Evolutionary conservation across 2,113 vertebrate genomes (phyloP).

Genomic region (Casuarius casuarius): DNA sequence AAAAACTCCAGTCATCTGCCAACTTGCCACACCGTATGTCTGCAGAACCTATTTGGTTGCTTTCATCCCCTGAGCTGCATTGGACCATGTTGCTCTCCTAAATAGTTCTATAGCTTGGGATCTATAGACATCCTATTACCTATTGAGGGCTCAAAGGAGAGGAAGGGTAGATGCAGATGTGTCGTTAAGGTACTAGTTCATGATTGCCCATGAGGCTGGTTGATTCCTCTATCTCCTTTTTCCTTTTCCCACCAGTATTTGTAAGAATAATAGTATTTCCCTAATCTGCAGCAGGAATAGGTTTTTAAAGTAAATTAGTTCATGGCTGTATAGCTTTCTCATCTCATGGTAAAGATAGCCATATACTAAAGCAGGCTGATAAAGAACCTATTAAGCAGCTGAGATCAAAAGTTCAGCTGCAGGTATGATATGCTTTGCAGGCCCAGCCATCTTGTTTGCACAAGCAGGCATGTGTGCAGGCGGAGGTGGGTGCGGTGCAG

Average conservation of each 20-base stretch:
- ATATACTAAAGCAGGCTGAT: accelerated
- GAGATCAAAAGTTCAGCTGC: neutral
- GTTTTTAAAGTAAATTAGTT: neutral
- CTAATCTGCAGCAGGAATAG: neutral
- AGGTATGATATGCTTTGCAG: neutral
- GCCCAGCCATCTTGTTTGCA: neutral
- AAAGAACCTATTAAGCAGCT: neutral
- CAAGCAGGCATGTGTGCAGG: neutral
- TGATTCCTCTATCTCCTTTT: no score
- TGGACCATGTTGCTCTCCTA: neutral
- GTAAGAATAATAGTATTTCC: neutral
- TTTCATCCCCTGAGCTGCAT: accelerated
- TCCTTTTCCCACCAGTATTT: neutral
- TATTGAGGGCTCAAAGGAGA: neutral
- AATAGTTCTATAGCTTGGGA: neutral
- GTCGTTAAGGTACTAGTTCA: neutral
- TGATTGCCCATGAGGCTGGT: neutral
- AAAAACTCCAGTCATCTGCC: neutral
- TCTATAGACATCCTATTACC: neutral
- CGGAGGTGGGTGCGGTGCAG: neutral
- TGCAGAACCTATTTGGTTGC: neutral
- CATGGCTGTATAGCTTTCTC: accelerated
- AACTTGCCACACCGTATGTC: accelerated
- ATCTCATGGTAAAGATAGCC: accelerated
- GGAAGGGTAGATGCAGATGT: no score